Percentiles rank a stretch among this genome's conserved stretches.
These are phyloP conservation scores for Anguilla megastoma DNA, from an alignment of 2,797 vertebrate species.

Conservation along the genomic window DNA sequence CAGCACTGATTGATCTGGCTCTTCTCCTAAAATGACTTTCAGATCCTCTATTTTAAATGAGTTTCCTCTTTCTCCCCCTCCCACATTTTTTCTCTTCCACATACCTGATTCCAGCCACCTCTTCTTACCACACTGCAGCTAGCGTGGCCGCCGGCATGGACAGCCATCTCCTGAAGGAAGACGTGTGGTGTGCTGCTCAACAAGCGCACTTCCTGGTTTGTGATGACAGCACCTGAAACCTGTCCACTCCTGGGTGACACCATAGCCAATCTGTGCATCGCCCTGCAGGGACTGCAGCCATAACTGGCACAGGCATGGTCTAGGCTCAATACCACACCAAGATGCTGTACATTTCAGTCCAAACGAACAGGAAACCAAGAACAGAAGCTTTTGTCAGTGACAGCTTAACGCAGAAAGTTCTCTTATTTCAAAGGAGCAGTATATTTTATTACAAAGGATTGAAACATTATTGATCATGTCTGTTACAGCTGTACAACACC, in stretches of 20 bases:
- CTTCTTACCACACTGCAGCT: too few species aligned
- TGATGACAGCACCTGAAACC: not conserved
- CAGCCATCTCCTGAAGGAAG: too few species aligned
- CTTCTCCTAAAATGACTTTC: too few species aligned
- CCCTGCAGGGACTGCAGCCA: not conserved
- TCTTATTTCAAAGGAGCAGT: not conserved
- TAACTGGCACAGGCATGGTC: not conserved
- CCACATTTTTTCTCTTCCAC: too few species aligned
- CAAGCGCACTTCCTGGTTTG: too few species aligned
- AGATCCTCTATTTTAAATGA: too few species aligned
- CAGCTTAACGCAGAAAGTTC: not conserved
- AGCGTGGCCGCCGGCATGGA: too few species aligned
- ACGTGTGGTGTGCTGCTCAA: too few species aligned
- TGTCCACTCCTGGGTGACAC: not conserved
- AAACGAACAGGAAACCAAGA: not conserved
- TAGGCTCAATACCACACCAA: not conserved
- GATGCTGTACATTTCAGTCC: not conserved
- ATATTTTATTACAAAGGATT: conserved; percentile 30
- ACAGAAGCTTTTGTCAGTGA: not conserved
- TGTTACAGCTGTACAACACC: conserved; percentile 31
- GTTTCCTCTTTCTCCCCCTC: too few species aligned
- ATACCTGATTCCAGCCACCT: too few species aligned
- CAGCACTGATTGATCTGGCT: too few species aligned
- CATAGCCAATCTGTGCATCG: not conserved
- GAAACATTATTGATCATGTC: not conserved